Conservation (phyloP, 2,113 vertebrate genomes). For the Grammomys surdaster region DNA sequence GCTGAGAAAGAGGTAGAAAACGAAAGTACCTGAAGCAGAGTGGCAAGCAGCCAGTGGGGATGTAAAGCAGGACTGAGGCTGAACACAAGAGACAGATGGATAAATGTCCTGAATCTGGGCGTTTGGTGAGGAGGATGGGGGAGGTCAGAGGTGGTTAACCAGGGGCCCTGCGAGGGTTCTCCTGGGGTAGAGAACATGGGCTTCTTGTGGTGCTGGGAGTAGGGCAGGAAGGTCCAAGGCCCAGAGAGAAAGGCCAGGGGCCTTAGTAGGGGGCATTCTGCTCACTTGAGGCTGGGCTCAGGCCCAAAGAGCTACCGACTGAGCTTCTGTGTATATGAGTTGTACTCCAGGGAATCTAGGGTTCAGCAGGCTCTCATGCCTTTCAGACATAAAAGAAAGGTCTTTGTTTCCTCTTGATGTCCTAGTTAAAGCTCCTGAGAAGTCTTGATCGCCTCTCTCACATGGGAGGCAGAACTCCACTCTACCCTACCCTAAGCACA, state of each 20-base stretch:
- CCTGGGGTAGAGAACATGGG: background rate
- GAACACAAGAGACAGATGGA: background rate
- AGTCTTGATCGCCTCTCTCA: background rate
- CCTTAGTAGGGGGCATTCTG: background rate
- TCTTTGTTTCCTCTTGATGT: conserved; percentile 70
- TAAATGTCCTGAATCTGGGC: background rate
- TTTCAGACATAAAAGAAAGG: conserved; percentile 54
- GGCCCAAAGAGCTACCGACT: background rate
- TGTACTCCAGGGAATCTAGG: background rate
- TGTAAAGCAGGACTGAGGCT: background rate
- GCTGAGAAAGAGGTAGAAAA: background rate
- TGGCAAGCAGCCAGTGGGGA: background rate
- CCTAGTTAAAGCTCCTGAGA: conserved; percentile 65
- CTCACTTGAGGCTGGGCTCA: background rate
- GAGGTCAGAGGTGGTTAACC: background rate
- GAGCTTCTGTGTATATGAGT: background rate
- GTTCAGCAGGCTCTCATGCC: background rate
- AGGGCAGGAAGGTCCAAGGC: background rate
- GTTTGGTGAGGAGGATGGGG: background rate
- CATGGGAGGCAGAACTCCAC: rapidly evolving
- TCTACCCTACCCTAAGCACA: background rate
- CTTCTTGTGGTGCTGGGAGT: background rate
- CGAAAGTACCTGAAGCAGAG: background rate
- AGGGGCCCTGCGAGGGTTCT: background rate
- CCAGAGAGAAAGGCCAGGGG: background rate